Conservation (phyloP, 1,140 invertebrate species). For the Trichogramma pretiosum region DNA sequence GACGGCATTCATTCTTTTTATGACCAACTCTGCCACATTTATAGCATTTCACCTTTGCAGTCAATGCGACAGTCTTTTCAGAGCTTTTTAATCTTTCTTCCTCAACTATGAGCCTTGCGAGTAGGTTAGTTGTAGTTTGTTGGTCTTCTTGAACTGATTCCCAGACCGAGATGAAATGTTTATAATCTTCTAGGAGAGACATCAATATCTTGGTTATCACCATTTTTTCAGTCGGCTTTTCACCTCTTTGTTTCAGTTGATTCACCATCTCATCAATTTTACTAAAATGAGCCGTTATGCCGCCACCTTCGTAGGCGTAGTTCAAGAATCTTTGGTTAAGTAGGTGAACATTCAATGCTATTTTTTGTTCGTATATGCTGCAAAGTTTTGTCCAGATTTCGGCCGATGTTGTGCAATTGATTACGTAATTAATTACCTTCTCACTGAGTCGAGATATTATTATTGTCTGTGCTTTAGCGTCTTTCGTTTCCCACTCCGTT, state of each 20-base stretch:
- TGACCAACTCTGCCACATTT: no score
- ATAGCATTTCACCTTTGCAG: no score
- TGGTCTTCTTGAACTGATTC: constrained; percentile 22
- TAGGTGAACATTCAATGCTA: constrained; percentile 22
- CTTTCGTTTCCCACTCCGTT: constrained; percentile 7
- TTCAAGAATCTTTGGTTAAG: constrained; percentile 30
- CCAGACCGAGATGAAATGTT: constrained; percentile 34
- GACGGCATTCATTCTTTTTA: no score
- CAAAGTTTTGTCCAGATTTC: constrained; percentile 32
- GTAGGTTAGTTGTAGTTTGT: constrained; percentile 27
- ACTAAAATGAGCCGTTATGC: constrained; percentile 26
- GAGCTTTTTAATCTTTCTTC: no score
- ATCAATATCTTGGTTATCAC: constrained; percentile 29
- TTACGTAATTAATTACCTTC: constrained; percentile 23
- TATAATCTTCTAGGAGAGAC: constrained; percentile 22
- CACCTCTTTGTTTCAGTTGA: constrained; percentile 20
- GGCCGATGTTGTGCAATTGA: constrained; percentile 25
- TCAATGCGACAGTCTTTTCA: no score
- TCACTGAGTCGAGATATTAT: constrained; percentile 24
- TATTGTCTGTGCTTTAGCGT: constrained; percentile 23
- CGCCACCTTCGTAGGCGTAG: constrained; percentile 13
- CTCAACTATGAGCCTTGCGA: constrained; percentile 24
- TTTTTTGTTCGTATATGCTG: constrained; percentile 29
- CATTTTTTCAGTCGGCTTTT: constrained; percentile 25
- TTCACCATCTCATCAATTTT: constrained; percentile 26